Base-by-base conservation (phyloP, 92 coral and sea anemone genomes). In the Desmophyllum pertusum region DNA sequence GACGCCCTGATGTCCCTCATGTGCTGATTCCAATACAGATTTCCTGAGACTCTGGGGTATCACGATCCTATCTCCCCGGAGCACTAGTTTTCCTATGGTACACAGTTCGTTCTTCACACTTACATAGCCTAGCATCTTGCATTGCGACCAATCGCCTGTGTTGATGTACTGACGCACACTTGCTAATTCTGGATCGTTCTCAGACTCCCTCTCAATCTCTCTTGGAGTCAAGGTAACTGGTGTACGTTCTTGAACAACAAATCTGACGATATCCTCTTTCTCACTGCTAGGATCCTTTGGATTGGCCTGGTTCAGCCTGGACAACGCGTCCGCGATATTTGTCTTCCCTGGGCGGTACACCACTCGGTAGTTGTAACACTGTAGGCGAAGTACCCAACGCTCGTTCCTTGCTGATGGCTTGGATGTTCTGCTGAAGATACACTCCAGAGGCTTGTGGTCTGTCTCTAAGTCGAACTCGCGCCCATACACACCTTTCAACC, bases 401-500 rank as follows among this genome's bases (percentile, higher is more conserved):
- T 80, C 88, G 6, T 88, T 88, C 50, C 89, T 80, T 35, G 88
- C 77, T 19, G 89, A 84, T 42, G 89, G 89, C 36, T 90, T 87
- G 30, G 89, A 87, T 0, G 50, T 45, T 45, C 43, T 78, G 25
- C 84, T 30, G 76, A 69, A 82, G 43, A 91, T 91, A 68, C 81
- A 85, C 39, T 84, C 71, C 18, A 91, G 85, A 2, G 92, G 95
- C 69, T 91, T 89, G 85, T 91, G 89, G 64, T 88, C 91, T 17
- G 88, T 90, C 75, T 86, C 88, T 50, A 90, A 46, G 50, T 81
- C 80, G 68, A 83, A 91, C 69, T 84, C 80, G 1, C 74, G 89
- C 39, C 91, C 91, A 84, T 51, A 80, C 33, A 88, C 88, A 71
- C 10, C 76, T 67, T 62, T 86, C 87, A 35, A 90, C 89, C 21